A percentile compares a stretch with the other conserved stretches of the same genome.
These are phyloP conservation scores for Trochalopteron elliotii DNA, from an alignment of 2,113 vertebrate species.

Conservation along the genomic window DNA sequence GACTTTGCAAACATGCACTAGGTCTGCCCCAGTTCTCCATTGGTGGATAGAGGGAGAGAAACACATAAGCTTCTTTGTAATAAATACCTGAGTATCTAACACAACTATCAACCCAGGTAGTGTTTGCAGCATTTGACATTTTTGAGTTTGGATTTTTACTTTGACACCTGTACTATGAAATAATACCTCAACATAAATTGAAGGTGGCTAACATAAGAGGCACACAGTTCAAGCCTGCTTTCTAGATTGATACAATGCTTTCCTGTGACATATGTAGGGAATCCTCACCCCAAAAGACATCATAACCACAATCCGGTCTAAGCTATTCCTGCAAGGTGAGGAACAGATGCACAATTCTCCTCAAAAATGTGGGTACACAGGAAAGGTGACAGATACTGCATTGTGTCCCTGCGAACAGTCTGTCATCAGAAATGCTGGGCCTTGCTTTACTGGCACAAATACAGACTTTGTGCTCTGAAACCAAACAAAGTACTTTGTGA, in stretches of 20 bases:
- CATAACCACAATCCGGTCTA: background rate
- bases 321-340: background rate
- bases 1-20: background rate
- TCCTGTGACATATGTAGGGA: background rate
- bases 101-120: background rate
- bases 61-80: background rate
- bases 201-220: background rate
- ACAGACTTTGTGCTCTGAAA: background rate
- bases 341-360: background rate
- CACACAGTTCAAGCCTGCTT: background rate
- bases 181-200: background rate
- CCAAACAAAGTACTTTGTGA: background rate
- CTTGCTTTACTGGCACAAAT: background rate
- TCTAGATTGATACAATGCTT: background rate
- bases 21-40: background rate
- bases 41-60: background rate
- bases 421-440: background rate
- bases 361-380: background rate
- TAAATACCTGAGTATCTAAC: background rate
- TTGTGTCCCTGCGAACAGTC: background rate
- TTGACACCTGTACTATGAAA: background rate
- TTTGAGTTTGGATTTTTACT: background rate
- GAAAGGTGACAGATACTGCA: background rate
- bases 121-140: background rate
- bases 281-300: background rate